Conservation (phyloP, 2,888 invertebrate species). For the Embidobia sp. region DNA sequence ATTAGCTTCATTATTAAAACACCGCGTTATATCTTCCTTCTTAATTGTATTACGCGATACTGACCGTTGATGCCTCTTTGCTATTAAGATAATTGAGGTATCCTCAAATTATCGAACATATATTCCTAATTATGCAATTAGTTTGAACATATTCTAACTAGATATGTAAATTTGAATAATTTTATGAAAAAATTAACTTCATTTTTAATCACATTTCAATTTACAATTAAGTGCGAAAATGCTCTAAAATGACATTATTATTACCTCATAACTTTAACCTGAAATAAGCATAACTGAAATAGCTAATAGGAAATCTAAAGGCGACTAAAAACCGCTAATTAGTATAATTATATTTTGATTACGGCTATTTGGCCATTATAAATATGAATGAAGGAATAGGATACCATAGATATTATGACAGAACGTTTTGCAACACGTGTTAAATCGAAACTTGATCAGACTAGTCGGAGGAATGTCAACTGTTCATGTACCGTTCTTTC, state of each 20-base stretch:
- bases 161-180: too few species aligned
- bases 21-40: conserved; percentile 16
- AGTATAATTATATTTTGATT: too few species aligned
- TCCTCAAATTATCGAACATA: conserved; percentile 5
- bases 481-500: conserved; percentile 73
- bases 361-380: background rate
- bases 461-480: conserved; percentile 74
- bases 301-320: too few species aligned
- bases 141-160: too few species aligned
- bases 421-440: conserved; percentile 69
- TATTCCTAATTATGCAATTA: conserved; percentile 5
- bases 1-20: conserved; percentile 23
- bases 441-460: conserved; percentile 70
- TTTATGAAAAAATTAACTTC: too few species aligned
- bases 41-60: conserved; percentile 1
- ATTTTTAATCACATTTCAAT: too few species aligned
- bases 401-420: conserved; percentile 43
- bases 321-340: too few species aligned
- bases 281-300: too few species aligned
- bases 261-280: too few species aligned
- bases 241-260: too few species aligned
- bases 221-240: too few species aligned
- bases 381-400: conserved; percentile 50
- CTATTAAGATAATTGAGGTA: conserved; percentile 17
- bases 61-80: conserved; percentile 1